phyloP scores from a whole-genome alignment of 2,797 vertebrate genomes.

The Loriculus beryllinus region DNA sequence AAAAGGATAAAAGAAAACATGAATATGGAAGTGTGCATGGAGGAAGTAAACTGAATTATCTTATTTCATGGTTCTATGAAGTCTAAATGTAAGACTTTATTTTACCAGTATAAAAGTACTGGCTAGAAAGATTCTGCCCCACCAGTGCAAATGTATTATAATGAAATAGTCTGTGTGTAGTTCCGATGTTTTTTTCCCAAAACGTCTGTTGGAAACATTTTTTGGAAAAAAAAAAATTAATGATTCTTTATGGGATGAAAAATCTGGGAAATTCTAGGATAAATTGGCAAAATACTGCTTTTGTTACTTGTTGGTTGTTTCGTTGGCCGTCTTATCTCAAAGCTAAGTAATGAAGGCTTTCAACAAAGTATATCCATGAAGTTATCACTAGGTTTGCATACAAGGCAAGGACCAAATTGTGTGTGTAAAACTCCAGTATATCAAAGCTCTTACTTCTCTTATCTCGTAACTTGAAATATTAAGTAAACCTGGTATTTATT shows the following conservation, averaged over 20 bases:
- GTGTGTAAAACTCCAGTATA: neutral
- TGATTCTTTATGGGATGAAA: neutral
- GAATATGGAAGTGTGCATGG: neutral
- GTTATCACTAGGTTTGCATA: neutral
- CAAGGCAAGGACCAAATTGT: neutral
- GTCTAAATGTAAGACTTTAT: neutral
- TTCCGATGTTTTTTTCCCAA: neutral
- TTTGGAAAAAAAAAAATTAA: neutral
- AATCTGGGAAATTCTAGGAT: neutral
- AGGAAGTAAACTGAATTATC: conserved; percentile 5
- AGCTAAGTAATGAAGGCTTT: neutral
- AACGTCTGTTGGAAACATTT: neutral
- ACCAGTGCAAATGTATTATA: neutral
- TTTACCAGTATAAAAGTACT: neutral
- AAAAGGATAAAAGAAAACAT: conserved; percentile 25
- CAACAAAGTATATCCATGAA: neutral
- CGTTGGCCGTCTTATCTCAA: neutral
- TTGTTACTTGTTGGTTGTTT: neutral
- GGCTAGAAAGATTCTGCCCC: neutral
- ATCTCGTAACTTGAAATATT: neutral
- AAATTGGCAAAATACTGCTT: neutral
- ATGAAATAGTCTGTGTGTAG: neutral
- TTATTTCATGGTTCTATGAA: neutral
- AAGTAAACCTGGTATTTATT: neutral
- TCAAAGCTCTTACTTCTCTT: neutral